These are phyloP conservation scores for Clepsis dumicolana DNA, from an alignment of 2,888 invertebrate genomes.

Conservation along the genomic window DNA sequence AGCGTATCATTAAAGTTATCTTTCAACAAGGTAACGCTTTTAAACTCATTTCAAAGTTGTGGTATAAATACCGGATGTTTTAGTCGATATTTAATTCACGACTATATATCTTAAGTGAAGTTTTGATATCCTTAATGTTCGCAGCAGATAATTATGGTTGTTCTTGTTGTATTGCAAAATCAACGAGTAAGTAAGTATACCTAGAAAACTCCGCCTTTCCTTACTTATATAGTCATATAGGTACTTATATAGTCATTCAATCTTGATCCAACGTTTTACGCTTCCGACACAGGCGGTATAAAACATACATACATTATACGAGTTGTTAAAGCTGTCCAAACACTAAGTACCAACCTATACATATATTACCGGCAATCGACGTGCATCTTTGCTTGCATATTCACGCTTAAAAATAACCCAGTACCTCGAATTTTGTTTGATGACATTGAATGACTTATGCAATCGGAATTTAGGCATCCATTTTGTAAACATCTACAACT, in stretches of 20 bases:
- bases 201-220: not conserved
- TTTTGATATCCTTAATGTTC: not conserved
- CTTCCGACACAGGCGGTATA: not conserved
- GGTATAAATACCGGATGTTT: not conserved
- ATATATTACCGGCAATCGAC: not conserved
- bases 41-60: conserved; percentile 21
- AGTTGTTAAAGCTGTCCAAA: not conserved
- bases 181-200: too few species aligned
- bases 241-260: not conserved
- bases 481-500: conserved; percentile 33
- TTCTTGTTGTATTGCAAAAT: too few species aligned
- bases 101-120: not conserved
- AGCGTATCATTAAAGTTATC: conserved; percentile 26
- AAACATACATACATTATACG: too few species aligned
- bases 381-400: conserved; percentile 5
- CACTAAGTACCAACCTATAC: not conserved
- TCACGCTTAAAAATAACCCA: conserved; percentile 4
- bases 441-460: conserved; percentile 38
- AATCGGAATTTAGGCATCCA: conserved; percentile 36
- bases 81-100: conserved; percentile 4
- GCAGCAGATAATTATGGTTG: too few species aligned
- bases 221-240: not conserved
- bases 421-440: conserved; percentile 30
- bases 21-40: conserved; percentile 23
- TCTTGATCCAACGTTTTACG: not conserved